phyloP scores from a whole-genome alignment of 2,888 invertebrate genomes.

The Pyrocoelia pectoralis region DNA sequence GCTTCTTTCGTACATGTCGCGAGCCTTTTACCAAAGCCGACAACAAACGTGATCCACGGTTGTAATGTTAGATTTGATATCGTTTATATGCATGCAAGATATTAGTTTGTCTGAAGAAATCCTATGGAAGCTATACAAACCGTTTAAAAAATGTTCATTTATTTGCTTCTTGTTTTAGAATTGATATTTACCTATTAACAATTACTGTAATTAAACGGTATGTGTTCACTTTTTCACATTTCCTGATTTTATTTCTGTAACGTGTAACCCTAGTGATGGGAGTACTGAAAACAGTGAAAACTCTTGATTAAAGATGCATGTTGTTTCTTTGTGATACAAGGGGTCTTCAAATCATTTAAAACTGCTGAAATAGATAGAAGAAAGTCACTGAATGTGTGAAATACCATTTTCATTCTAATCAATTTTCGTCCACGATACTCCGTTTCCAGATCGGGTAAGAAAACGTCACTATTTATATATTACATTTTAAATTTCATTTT shows the following conservation, averaged over 20 bases:
- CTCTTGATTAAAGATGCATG: too few relatives aligned
- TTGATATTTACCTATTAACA: not conserved
- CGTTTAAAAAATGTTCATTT: not conserved
- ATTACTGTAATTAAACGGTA: not conserved
- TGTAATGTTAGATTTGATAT: constrained; percentile 28
- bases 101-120: constrained; percentile 8
- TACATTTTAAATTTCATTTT: too few relatives aligned
- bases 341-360: too few relatives aligned
- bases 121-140: constrained; percentile 3
- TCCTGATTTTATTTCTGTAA: not conserved
- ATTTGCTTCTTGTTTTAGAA: not conserved
- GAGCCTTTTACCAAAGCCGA: constrained; percentile 27
- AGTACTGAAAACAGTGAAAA: too few relatives aligned
- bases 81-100: constrained; percentile 27
- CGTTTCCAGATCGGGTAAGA: too few relatives aligned
- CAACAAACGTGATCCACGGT: constrained; percentile 27
- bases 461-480: too few relatives aligned
- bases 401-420: too few relatives aligned
- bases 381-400: too few relatives aligned
- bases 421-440: too few relatives aligned
- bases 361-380: too few relatives aligned
- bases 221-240: not conserved
- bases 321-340: too few relatives aligned
- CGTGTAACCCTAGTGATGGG: too few relatives aligned
- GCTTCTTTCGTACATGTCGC: constrained; percentile 22